A percentile compares a stretch with the other conserved stretches of the same genome.
Evolutionary conservation across 2,797 vertebrate species (phyloP).

Genomic region (Microctenopoma stevenorrisi): DNA sequence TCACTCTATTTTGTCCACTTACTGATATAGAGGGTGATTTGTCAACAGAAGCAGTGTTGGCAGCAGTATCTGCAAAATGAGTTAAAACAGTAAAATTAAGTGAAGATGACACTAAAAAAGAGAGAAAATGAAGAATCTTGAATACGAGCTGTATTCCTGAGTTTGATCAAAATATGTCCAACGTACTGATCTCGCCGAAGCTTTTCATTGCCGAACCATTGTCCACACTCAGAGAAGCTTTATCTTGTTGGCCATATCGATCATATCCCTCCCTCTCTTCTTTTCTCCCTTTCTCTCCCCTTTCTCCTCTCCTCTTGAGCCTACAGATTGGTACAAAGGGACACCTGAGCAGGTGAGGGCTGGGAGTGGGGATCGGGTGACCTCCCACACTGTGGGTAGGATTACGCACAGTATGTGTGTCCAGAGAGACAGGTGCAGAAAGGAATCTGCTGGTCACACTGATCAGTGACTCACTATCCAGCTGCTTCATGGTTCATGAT

Average conservation of each 20-base stretch:
- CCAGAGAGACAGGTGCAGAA: background rate
- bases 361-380: slow-evolving; percentile 69
- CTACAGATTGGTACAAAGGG: slow-evolving; percentile 46
- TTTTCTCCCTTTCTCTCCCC: background rate
- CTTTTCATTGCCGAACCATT: slow-evolving; percentile 57
- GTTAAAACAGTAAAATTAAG: background rate
- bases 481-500: slow-evolving; percentile 21
- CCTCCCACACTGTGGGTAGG: slow-evolving; percentile 59
- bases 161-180: background rate
- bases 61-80: slow-evolving; percentile 42
- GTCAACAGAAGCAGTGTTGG: slow-evolving; percentile 21
- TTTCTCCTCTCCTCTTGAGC: slow-evolving; percentile 23
- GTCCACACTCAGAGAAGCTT: slow-evolving; percentile 27
- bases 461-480: slow-evolving; percentile 19
- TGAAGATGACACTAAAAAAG: background rate
- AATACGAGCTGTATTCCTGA: background rate
- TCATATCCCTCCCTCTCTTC: background rate
- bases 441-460: slow-evolving; percentile 5
- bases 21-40: slow-evolving; percentile 41
- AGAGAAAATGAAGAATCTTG: background rate
- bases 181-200: slow-evolving; percentile 49
- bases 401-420: slow-evolving; percentile 63
- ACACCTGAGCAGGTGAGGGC: slow-evolving; percentile 78
- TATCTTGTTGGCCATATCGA: slow-evolving; percentile 28
- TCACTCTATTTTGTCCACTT: slow-evolving; percentile 26